Conservation (phyloP, 2,113 vertebrate genomes). For the Peromyscus leucopus region DNA sequence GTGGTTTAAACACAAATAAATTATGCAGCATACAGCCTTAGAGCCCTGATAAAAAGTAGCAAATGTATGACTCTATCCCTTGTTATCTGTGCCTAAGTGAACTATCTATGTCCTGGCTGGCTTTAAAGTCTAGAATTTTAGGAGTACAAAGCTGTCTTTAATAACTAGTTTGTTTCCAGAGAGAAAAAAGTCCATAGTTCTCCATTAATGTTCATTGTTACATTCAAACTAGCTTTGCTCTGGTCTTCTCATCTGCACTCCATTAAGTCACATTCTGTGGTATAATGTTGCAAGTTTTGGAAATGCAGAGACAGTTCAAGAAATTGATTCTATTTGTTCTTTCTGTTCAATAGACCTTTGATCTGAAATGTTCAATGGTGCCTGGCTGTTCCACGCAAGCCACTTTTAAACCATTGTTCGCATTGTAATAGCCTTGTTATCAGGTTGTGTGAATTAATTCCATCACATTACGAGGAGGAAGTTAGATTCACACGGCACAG, state of each 20-base stretch:
- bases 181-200: constrained; percentile 52
- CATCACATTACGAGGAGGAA: constrained; percentile 76
- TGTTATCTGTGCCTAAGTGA: constrained; percentile 68
- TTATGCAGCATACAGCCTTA: background rate
- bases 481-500: constrained; percentile 46
- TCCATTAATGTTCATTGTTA: constrained; percentile 75
- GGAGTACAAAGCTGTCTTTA: constrained; percentile 77
- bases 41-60: constrained; percentile 16
- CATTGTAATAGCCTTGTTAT: constrained; percentile 77
- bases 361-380: constrained; percentile 79
- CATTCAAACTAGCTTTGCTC: constrained; percentile 74
- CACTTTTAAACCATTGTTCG: constrained; percentile 75
- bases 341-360: constrained; percentile 87
- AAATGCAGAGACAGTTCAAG: constrained; percentile 80
- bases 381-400: constrained; percentile 74
- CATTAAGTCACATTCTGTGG: constrained; percentile 71
- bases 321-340: constrained; percentile 84
- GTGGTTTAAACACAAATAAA: constrained; percentile 57
- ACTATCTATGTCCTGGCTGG: constrained; percentile 13
- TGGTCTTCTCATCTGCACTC: constrained; percentile 75
- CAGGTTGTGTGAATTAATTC: constrained; percentile 84
- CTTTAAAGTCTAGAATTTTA: constrained; percentile 59
- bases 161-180: constrained; percentile 53
- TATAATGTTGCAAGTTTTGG: constrained; percentile 74
- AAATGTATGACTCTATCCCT: constrained; percentile 23